Conservation (phyloP, 2,797 vertebrate species). For the Myotis daubentonii region DNA sequence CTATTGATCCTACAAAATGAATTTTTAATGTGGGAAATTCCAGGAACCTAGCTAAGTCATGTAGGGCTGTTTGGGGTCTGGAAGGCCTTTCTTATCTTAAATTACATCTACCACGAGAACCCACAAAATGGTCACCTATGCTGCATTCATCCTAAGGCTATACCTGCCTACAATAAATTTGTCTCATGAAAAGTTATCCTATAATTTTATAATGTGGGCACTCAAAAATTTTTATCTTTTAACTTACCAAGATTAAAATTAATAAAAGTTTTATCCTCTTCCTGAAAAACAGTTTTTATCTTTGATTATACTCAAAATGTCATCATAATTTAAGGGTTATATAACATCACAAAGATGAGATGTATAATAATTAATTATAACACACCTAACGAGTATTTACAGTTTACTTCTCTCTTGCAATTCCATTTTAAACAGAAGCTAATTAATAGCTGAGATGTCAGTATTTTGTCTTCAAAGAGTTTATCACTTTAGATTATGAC, state of each 20-base stretch:
- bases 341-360: background rate
- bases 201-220: background rate
- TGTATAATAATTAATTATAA: slow-evolving; percentile 37
- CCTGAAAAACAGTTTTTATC: slow-evolving; percentile 38
- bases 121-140: background rate
- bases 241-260: background rate
- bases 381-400: slow-evolving; percentile 52
- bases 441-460: slow-evolving; percentile 55
- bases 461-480: slow-evolving; percentile 35
- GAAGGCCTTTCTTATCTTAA: slow-evolving; percentile 32
- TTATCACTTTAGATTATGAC: slow-evolving; percentile 4
- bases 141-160: background rate
- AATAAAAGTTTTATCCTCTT: background rate
- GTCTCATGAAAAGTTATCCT: slow-evolving; percentile 9
- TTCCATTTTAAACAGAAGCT: slow-evolving; percentile 64
- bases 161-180: background rate
- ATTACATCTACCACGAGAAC: background rate
- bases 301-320: slow-evolving; percentile 46
- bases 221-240: slow-evolving; percentile 24
- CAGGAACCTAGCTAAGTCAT: background rate
- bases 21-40: slow-evolving; percentile 56
- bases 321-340: slow-evolving; percentile 35
- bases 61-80: background rate
- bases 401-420: slow-evolving; percentile 9
- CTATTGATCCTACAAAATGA: slow-evolving; percentile 37